Evolutionary conservation across 2,888 invertebrate species (phyloP), one percentile per base, ranked within the genome.

Genomic region (Eupithecia pulchellata): DNA sequence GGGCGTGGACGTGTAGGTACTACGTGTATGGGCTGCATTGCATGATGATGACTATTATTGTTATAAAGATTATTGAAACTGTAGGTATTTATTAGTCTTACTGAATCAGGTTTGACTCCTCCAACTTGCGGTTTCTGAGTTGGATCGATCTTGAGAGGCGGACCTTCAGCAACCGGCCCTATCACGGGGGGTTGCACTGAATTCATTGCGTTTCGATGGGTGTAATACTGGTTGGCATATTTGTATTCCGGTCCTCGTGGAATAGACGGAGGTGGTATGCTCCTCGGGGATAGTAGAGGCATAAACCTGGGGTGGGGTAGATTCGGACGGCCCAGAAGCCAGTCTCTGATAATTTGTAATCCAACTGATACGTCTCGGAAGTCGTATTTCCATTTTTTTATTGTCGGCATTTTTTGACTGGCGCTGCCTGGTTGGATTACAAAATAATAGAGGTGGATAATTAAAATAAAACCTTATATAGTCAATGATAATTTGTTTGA

Each of bases 121-220:
- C 84, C 84, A 4, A 75, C 36, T 36, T 68, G 11, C 11, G 76
- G 68, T 64, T 80, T 81, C 57, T 80, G 81, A 9, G 77, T 79
- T 9, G 80, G 81, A 72, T 84, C 81, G 61, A 65, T 73, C 2
- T 66, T 70, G 4, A 81, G 29, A 6, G 85, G 79, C 0, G 85
- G 85, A 1, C 88, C 89, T 77, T 85, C 84, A 2, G 87, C 91
- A 9, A 91, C 75, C 2, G 92, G 91, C 0, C 90, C 92, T 9
- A 92, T 83, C 0, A 93, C 85, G 0, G 93, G 93, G 0, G 93
- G 93, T 11, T 82, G 80, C 0, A 92, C 89, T 2, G 92, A 87
- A 69, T 88, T 77, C 71, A 82, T 75, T 0, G 80, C 82, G 78
- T 79, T 81, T 58, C 92, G 84, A 9, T 79, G 74, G 42, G 71